These are phyloP conservation scores for Nasua narica DNA, from an alignment of 2,797 vertebrate genomes.

Conservation along the genomic window DNA sequence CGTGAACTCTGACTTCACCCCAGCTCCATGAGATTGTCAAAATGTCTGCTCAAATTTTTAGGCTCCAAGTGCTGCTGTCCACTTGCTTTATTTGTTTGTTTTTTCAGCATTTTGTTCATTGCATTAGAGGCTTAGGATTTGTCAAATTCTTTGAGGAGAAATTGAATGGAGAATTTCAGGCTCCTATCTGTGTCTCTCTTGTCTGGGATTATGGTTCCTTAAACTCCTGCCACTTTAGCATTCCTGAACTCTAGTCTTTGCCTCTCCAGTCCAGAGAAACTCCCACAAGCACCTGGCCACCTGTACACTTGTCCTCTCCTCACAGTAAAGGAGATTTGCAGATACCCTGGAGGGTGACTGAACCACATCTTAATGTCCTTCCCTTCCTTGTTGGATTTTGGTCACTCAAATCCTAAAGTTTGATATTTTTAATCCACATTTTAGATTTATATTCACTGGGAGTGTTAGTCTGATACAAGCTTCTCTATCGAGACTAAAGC, in stretches of 20 bases:
- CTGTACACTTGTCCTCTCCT: not conserved
- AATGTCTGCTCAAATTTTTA: not conserved
- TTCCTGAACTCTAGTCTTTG: not conserved
- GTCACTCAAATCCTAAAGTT: not conserved
- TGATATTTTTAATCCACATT: not conserved
- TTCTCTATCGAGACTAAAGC: not conserved
- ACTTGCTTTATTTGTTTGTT: not conserved
- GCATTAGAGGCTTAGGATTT: not conserved
- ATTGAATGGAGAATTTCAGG: not conserved
- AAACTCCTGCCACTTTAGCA: not conserved
- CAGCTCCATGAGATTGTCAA: not conserved
- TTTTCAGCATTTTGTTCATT: not conserved
- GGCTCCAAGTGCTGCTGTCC: not conserved
- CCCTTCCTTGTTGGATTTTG: not conserved
- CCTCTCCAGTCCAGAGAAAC: not conserved
- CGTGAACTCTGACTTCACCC: not conserved
- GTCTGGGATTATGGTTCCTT: not conserved
- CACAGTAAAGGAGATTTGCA: not conserved
- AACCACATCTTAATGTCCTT: not conserved
- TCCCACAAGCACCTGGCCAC: fast-evolving
- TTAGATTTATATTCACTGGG: not conserved
- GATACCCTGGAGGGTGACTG: not conserved
- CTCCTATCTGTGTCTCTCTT: not conserved
- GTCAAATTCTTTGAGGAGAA: not conserved
- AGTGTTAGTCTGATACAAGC: not conserved